phyloP scores from a whole-genome alignment of 92 coral and sea anemone species.

The Heteractis magnifica region DNA sequence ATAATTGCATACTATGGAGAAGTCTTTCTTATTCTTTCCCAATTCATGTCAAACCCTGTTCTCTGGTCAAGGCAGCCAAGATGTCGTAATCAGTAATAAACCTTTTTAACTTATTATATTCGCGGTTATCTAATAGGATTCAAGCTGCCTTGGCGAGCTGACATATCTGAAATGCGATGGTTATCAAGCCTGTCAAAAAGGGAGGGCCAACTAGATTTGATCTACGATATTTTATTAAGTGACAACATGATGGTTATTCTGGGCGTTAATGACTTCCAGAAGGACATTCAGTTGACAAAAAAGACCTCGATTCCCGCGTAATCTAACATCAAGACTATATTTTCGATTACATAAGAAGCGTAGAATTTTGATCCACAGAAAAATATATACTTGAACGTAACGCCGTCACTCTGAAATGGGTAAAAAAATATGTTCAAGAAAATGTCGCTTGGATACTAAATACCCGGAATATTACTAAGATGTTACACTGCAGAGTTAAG shows the following conservation, averaged over 20 bases:
- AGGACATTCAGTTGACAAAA: slow-evolving; percentile 26
- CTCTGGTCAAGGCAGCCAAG: slow-evolving; percentile 27
- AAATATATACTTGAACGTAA: no score
- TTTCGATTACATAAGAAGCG: background rate
- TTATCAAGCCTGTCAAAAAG: slow-evolving; percentile 61
- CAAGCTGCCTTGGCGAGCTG: slow-evolving; percentile 21
- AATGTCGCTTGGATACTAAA: background rate
- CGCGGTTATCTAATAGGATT: slow-evolving; percentile 19
- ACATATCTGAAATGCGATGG: slow-evolving; percentile 41
- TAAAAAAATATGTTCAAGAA: slow-evolving; percentile 1
- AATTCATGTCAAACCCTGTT: slow-evolving; percentile 12
- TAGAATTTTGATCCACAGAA: no score
- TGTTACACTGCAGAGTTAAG: background rate
- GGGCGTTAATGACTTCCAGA: slow-evolving; percentile 47
- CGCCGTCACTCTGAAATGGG: no score
- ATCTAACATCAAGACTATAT: no score
- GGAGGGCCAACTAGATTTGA: slow-evolving; percentile 70
- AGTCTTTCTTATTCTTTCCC: slow-evolving; percentile 12
- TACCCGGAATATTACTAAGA: background rate
- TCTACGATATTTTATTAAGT: slow-evolving; percentile 82
- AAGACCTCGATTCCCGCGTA: slow-evolving; percentile 9
- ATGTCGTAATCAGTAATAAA: slow-evolving; percentile 26
- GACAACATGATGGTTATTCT: slow-evolving; percentile 55
- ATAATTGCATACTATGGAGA: slow-evolving; percentile 48
- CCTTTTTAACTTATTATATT: slow-evolving; percentile 1